Conservation (phyloP, 2,888 invertebrate genomes). For the Cantharis flavilabris region DNA sequence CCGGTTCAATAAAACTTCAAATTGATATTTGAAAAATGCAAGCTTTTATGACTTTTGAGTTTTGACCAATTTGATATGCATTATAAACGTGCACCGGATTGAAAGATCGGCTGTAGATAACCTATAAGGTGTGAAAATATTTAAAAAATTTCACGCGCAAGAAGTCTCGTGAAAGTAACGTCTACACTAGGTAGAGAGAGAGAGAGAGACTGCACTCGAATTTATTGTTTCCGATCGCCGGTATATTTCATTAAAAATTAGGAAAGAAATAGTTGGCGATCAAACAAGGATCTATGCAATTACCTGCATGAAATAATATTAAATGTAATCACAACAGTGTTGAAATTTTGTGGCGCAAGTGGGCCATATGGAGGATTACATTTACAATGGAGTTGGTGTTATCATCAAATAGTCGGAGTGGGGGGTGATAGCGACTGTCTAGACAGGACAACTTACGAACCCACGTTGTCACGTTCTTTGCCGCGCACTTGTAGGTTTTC, state of each 20-base stretch:
- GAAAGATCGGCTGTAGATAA: not conserved
- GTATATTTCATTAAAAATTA: not conserved
- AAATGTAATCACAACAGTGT: slow-evolving; percentile 8
- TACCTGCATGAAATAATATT: not conserved
- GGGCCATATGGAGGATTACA: slow-evolving; percentile 44
- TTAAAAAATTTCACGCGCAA: not conserved
- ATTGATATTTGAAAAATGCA: not conserved
- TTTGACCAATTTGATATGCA: not conserved
- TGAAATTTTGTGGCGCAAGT: slow-evolving; percentile 36
- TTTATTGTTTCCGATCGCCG: not conserved
- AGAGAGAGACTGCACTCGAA: not conserved
- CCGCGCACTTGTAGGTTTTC: slow-evolving; percentile 24
- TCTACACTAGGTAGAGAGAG: not conserved
- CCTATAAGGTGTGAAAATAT: not conserved
- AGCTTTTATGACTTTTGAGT: not conserved
- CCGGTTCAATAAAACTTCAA: not conserved
- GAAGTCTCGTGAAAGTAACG: not conserved
- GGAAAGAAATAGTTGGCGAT: not conserved
- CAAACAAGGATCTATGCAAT: not conserved
- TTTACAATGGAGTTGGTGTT: slow-evolving; percentile 38
- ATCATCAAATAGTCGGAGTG: slow-evolving; percentile 38
- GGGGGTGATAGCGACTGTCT: slow-evolving; percentile 42
- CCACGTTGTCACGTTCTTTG: slow-evolving; percentile 31
- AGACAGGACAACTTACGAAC: slow-evolving; percentile 43
- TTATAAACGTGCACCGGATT: not conserved